Percentiles rank a stretch among this genome's conserved stretches.
Conservation (phyloP, 2,888 invertebrate species). For the Spatulosminthurus flaviceps region DNA sequence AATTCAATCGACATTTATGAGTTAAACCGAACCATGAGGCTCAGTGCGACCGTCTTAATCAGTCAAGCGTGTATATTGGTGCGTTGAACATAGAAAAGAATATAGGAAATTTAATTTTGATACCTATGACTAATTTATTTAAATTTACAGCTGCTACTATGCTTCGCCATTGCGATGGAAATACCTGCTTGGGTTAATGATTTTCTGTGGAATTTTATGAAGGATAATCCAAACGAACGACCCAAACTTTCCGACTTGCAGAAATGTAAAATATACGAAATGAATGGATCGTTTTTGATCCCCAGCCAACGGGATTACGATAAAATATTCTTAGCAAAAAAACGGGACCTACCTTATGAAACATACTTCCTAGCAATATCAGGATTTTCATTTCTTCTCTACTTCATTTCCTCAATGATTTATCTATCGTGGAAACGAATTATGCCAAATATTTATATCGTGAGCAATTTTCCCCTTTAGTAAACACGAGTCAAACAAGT, state of each 20-base stretch:
- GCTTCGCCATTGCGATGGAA: conserved; percentile 24
- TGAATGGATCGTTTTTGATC: not conserved
- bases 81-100: not conserved
- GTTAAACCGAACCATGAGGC: too few species aligned
- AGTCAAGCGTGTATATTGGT: conserved; percentile 29
- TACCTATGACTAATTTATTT: too few species aligned
- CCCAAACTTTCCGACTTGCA: not conserved
- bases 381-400: conserved; percentile 7
- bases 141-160: conserved; percentile 9
- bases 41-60: conserved; percentile 1
- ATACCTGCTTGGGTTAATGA: conserved; percentile 21
- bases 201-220: conserved; percentile 7
- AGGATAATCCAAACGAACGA: not conserved
- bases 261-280: not conserved
- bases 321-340: conserved; percentile 5
- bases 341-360: conserved; percentile 33
- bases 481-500: too few species aligned
- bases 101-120: too few species aligned
- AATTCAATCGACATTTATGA: too few species aligned
- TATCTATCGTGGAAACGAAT: conserved; percentile 29
- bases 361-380: not conserved
- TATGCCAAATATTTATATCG: conserved; percentile 35
- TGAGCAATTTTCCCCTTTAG: not conserved
- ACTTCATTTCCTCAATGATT: conserved; percentile 13
- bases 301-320: not conserved